Conservation (phyloP, 2,113 vertebrate genomes). For the Ranitomeya imitator region DNA sequence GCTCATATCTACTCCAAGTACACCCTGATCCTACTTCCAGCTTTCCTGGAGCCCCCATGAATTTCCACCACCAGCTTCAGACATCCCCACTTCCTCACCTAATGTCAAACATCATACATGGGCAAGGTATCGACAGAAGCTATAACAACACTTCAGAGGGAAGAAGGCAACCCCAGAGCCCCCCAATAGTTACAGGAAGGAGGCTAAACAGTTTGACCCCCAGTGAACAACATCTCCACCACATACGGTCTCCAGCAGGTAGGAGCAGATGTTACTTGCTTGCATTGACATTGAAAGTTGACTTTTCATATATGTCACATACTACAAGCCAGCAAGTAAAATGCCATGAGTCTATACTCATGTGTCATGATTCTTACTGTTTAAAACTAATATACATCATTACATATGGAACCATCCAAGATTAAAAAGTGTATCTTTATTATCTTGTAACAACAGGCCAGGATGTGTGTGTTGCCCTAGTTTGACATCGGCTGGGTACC, state of each 20-base stretch:
- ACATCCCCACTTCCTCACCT: slow-evolving; percentile 65
- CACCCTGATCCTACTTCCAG: slow-evolving; percentile 63
- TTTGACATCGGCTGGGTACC: neutral
- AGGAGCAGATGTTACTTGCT: slow-evolving; percentile 23
- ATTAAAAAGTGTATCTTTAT: neutral
- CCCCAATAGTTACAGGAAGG: slow-evolving; percentile 56
- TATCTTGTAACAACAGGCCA: neutral
- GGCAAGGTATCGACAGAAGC: slow-evolving; percentile 61
- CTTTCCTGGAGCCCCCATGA: slow-evolving; percentile 74
- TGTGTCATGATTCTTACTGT: neutral
- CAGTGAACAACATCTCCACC: slow-evolving; percentile 36
- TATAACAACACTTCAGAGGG: slow-evolving; percentile 58
- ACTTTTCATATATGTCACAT: neutral
- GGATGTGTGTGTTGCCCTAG: neutral
- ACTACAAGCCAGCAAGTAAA: neutral
- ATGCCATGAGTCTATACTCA: neutral
- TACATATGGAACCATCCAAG: neutral
- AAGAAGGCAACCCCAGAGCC: slow-evolving; percentile 59
- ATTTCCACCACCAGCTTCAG: slow-evolving; percentile 70
- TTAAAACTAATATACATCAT: neutral
- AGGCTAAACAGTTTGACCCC: slow-evolving; percentile 47
- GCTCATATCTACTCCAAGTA: slow-evolving; percentile 63
- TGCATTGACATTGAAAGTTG: neutral
- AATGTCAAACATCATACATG: slow-evolving; percentile 70
- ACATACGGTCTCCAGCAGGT: slow-evolving; percentile 53